Conservation (phyloP, 92 coral and sea anemone genomes). For the Porites lobata region DNA sequence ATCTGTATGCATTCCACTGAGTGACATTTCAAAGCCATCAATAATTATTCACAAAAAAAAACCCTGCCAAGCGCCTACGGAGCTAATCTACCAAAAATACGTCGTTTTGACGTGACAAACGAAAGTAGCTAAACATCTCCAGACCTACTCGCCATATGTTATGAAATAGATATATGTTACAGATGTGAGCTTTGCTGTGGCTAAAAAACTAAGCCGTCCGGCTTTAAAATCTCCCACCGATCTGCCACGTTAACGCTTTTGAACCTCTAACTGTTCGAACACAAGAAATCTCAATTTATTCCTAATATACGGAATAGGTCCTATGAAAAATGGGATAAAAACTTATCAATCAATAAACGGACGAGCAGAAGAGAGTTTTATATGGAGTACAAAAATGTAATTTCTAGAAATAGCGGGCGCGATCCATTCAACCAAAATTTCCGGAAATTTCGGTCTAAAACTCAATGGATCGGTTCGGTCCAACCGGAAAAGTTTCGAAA, state of each 20-base stretch:
- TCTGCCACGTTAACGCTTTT: neutral
- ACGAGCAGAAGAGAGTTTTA: neutral
- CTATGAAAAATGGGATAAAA: neutral
- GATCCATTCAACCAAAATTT: no score
- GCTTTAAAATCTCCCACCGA: slow-evolving; percentile 14
- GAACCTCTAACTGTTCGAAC: neutral
- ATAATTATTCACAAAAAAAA: slow-evolving; percentile 30
- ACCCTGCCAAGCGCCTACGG: slow-evolving; percentile 35
- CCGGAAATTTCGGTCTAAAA: no score
- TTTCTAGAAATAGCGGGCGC: neutral
- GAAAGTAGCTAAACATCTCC: slow-evolving; percentile 13
- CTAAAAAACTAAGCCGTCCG: slow-evolving; percentile 15
- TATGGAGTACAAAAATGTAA: neutral
- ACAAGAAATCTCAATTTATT: neutral
- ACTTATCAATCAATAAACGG: neutral
- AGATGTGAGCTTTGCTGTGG: neutral
- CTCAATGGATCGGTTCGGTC: no score
- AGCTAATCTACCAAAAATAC: slow-evolving; percentile 27
- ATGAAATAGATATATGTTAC: slow-evolving; percentile 18
- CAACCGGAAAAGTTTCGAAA: no score
- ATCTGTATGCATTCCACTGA: slow-evolving; percentile 11
- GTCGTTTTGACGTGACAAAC: slow-evolving; percentile 19
- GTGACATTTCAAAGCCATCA: slow-evolving; percentile 32
- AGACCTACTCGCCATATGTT: slow-evolving; percentile 21
- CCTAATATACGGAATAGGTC: neutral